Percentiles rank a stretch among this genome's conserved stretches.
Evolutionary conservation across 2,888 invertebrate species (phyloP).

Genomic region (Norana najaformis): DNA sequence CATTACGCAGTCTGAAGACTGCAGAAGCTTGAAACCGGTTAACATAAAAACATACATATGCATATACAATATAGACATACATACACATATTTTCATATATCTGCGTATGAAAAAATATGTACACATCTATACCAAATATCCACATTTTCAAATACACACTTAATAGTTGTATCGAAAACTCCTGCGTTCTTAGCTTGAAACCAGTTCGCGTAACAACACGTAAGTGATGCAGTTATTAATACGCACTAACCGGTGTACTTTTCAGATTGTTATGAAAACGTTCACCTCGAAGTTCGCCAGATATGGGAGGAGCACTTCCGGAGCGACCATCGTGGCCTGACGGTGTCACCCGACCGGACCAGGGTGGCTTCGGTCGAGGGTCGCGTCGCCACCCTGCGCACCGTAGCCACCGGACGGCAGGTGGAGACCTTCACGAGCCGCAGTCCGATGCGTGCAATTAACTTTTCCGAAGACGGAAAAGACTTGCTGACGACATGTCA

Average conservation of each 20-base stretch:
- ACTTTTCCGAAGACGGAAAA: constrained; percentile 16
- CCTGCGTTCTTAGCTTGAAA: too few relatives aligned
- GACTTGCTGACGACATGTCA: background rate
- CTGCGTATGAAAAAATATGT: too few relatives aligned
- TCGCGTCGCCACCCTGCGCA: background rate
- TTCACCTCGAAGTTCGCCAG: background rate
- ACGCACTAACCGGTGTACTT: background rate
- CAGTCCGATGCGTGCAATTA: background rate
- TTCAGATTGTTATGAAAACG: background rate
- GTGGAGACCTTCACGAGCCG: background rate
- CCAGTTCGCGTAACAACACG: too few relatives aligned
- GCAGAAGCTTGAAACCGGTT: too few relatives aligned
- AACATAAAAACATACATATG: background rate
- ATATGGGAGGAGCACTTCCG: background rate
- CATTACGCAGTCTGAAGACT: too few relatives aligned
- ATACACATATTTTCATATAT: background rate
- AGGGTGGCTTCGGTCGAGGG: background rate
- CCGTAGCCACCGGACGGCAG: background rate
- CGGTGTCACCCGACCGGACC: constrained; percentile 1
- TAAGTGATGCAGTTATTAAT: background rate
- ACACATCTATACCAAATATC: too few relatives aligned
- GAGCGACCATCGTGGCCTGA: background rate
- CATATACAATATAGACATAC: background rate
- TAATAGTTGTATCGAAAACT: too few relatives aligned
- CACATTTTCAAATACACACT: too few relatives aligned